A percentile compares a stretch with the other conserved stretches of the same genome.
Evolutionary conservation across 92 coral and sea anemone species (phyloP).

Genomic region (Umimayanthus kanabou): DNA sequence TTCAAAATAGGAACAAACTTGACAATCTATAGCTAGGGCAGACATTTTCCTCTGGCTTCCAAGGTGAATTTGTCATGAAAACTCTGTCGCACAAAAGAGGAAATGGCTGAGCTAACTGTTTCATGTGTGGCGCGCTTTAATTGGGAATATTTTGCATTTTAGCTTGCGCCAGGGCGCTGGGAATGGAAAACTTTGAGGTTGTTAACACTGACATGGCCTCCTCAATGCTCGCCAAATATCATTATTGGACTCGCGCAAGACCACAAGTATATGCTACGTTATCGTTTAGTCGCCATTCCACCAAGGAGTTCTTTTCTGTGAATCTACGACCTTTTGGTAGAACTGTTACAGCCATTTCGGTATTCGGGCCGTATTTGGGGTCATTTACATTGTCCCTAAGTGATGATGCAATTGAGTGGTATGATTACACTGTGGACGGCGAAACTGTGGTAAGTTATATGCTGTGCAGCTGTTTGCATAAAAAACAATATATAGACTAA

Average conservation of each 20-base stretch:
- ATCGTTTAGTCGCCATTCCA: not conserved
- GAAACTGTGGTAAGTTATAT: constrained; percentile 11
- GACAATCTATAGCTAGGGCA: no score
- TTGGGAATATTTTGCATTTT: not conserved
- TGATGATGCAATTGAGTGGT: constrained; percentile 18
- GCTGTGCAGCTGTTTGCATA: no score
- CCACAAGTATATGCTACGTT: not conserved
- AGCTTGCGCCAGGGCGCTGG: constrained; percentile 25
- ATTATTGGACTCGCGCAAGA: not conserved
- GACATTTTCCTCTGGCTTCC: no score
- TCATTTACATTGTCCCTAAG: constrained; percentile 29
- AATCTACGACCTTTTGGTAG: not conserved
- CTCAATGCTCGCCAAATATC: not conserved
- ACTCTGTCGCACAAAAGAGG: no score
- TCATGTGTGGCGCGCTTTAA: not conserved
- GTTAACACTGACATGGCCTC: not conserved
- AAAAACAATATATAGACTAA: not conserved
- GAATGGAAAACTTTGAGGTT: constrained; percentile 28
- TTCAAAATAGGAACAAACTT: no score
- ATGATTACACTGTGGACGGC: constrained; percentile 24
- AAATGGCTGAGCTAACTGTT: no score
- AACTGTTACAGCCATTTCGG: constrained; percentile 9
- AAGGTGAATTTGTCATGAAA: no score
- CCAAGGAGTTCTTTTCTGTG: not conserved
- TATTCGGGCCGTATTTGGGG: not conserved